phyloP scores from a whole-genome alignment of 2,888 invertebrate species.

The Watsonalla cultraria region DNA sequence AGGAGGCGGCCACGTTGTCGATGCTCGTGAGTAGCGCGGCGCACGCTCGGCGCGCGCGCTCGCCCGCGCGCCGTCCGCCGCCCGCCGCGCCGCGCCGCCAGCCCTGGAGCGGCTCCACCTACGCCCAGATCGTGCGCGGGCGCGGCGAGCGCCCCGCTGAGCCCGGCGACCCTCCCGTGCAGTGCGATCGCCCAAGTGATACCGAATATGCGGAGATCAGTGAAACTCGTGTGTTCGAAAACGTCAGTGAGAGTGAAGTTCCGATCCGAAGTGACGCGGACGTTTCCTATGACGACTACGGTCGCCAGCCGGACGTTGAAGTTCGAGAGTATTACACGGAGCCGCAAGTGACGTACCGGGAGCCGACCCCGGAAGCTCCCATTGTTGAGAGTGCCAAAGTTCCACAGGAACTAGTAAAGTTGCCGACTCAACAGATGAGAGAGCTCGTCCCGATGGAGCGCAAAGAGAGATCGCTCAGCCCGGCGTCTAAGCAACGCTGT shows the following conservation, averaged over 20 bases:
- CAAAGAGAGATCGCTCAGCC: slow-evolving; percentile 44
- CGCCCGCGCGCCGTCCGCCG: slow-evolving; percentile 66
- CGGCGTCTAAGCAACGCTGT: slow-evolving; percentile 50
- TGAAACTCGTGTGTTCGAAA: slow-evolving; percentile 47
- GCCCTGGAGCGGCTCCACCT: no score
- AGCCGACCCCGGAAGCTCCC: slow-evolving; percentile 22
- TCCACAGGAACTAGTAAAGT: slow-evolving; percentile 9
- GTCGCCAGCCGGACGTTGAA: slow-evolving; percentile 14
- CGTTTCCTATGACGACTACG: slow-evolving; percentile 30
- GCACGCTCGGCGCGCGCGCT: slow-evolving; percentile 76
- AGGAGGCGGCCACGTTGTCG: slow-evolving; percentile 76
- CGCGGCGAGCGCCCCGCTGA: slow-evolving; percentile 9
- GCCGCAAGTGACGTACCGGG: slow-evolving; percentile 25
- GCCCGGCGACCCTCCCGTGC: slow-evolving; percentile 13
- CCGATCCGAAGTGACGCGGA: slow-evolving; percentile 39
- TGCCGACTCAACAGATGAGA: slow-evolving; percentile 6
- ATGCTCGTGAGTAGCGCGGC: slow-evolving; percentile 56
- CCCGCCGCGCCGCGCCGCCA: slow-evolving; percentile 50
- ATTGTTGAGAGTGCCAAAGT: slow-evolving; percentile 6
- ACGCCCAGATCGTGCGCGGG: slow-evolving; percentile 14
- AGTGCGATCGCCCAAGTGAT: slow-evolving; percentile 7
- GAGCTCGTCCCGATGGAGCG: slow-evolving; percentile 28
- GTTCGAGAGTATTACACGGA: slow-evolving; percentile 23
- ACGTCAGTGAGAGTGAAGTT: slow-evolving; percentile 58
- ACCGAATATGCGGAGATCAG: slow-evolving; percentile 9